A percentile compares a stretch with the other conserved stretches of the same genome.
Conservation (phyloP, 2,797 vertebrate species). For the Bovichtus variegatus region DNA sequence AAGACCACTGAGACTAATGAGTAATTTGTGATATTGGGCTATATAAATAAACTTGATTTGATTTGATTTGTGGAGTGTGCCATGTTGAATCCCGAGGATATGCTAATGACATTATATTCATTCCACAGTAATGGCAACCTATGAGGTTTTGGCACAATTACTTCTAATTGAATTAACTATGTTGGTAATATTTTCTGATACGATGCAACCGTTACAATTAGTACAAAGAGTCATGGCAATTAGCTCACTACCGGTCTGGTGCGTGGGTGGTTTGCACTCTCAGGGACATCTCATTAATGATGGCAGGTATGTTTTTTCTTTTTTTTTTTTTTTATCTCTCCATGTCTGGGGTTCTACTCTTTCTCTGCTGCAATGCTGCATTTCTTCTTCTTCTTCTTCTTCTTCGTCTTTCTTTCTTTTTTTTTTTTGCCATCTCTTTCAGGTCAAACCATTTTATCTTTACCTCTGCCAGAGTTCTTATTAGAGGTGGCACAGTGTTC, state of each 20-base stretch:
- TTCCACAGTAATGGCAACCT: neutral
- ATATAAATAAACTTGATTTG: too few relatives aligned
- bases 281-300: neutral
- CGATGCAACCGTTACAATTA: neutral
- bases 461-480: conserved; percentile 29
- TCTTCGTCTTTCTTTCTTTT: too few relatives aligned
- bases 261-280: neutral
- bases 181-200: neutral
- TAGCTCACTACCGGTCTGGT: neutral
- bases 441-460: conserved; percentile 27
- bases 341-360: neutral
- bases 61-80: neutral
- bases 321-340: too few relatives aligned
- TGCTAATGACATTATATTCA: conserved; percentile 5
- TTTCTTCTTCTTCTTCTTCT: too few relatives aligned
- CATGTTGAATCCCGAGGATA: neutral
- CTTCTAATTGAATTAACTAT: neutral
- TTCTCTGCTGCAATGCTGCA: neutral
- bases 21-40: too few relatives aligned
- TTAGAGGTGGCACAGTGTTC: conserved; percentile 16
- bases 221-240: neutral
- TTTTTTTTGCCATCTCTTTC: neutral
- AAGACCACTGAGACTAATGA: too few relatives aligned
- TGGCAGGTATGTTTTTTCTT: neutral
- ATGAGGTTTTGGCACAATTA: conserved; percentile 1